Conservation (phyloP, 2,797 vertebrate species). For the Catamblyrhynchus diadema region DNA sequence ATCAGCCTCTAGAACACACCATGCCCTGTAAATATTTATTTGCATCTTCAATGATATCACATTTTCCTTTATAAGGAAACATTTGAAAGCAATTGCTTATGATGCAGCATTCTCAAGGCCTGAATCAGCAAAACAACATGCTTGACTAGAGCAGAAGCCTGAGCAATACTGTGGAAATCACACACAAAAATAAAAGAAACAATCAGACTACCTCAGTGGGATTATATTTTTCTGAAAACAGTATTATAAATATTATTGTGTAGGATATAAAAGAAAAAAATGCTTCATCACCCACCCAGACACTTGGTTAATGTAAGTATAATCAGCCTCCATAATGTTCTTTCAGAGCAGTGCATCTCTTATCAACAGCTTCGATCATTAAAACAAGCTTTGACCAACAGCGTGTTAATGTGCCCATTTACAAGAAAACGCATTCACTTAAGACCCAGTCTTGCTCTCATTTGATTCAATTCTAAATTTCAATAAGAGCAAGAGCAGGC, state of each 20-base stretch:
- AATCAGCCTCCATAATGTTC: conserved; percentile 2
- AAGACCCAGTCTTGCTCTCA: conserved; percentile 69
- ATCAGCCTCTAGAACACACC: conserved; percentile 50
- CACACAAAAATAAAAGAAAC: conserved; percentile 48
- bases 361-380: conserved; percentile 61
- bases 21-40: conserved; percentile 65
- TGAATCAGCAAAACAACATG: conserved; percentile 77
- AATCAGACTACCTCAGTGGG: background rate
- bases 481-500: conserved; percentile 70
- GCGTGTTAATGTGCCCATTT: conserved; percentile 76
- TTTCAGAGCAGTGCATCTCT: conserved; percentile 54
- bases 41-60: conserved; percentile 34
- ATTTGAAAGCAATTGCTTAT: conserved; percentile 73
- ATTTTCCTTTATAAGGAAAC: conserved; percentile 66
- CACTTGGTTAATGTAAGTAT: background rate
- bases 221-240: background rate
- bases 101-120: conserved; percentile 81
- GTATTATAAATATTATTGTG: background rate
- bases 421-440: conserved; percentile 75
- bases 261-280: conserved; percentile 16
- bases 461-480: conserved; percentile 45
- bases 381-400: conserved; percentile 69
- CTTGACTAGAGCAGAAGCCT: conserved; percentile 77
- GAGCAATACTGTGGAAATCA: conserved; percentile 71
- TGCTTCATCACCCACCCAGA: conserved; percentile 11